Evolutionary conservation across 64 coral and sea anemone genomes (phyloP).

Genomic region (Montipora foliosa): DNA sequence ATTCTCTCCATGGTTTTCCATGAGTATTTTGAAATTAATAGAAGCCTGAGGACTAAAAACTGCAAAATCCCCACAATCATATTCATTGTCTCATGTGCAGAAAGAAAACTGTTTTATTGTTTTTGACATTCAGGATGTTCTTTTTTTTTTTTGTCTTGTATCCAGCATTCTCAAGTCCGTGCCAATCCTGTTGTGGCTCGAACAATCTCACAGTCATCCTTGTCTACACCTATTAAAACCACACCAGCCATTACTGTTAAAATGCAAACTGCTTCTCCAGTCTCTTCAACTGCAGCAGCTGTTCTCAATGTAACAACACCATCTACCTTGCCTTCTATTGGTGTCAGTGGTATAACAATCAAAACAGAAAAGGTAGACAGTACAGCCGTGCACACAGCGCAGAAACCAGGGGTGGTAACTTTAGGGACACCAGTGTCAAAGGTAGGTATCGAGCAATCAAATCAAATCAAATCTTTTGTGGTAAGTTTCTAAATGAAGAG

Average conservation of each 20-base stretch:
- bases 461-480: not conserved
- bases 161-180: conserved; percentile 54
- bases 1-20: too few relatives aligned
- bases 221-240: conserved; percentile 39
- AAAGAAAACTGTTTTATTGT: not conserved
- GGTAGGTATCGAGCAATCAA: not conserved
- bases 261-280: conserved; percentile 35
- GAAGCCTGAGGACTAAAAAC: too few relatives aligned
- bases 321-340: not conserved
- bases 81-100: too few relatives aligned
- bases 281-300: conserved; percentile 1
- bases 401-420: conserved; percentile 14
- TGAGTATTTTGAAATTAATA: too few relatives aligned
- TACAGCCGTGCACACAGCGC: not conserved
- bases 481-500: too few relatives aligned
- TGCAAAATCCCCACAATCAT: too few relatives aligned
- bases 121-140: not conserved
- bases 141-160: not conserved
- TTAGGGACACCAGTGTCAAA: not conserved
- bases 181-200: conserved; percentile 22
- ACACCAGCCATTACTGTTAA: not conserved
- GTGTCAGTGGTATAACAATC: conserved; percentile 1
- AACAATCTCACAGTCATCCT: conserved; percentile 21
- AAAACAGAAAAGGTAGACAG: conserved; percentile 37
- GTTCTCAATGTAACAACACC: not conserved